Evolutionary conservation across 2,888 invertebrate species (phyloP).

Genomic region (Drosophila cyrtoloma): DNA sequence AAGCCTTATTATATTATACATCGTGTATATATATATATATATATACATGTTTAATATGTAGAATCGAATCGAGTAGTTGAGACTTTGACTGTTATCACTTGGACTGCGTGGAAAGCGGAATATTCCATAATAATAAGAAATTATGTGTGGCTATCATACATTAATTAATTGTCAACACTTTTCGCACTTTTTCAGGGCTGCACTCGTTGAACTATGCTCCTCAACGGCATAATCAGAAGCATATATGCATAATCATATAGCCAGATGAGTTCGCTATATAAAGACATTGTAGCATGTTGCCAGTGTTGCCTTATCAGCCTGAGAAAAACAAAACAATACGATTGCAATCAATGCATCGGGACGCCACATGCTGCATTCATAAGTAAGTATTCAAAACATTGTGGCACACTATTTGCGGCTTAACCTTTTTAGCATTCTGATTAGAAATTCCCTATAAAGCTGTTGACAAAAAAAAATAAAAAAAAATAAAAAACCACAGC

Average conservation of each 20-base stretch:
- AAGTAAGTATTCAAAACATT: slow-evolving; percentile 11
- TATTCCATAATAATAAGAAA: slow-evolving; percentile 74
- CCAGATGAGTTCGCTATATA: not conserved
- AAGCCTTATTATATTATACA: slow-evolving; percentile 4
- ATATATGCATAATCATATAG: slow-evolving; percentile 12
- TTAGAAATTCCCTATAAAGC: slow-evolving; percentile 19
- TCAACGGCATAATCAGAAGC: slow-evolving; percentile 54
- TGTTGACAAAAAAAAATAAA: slow-evolving; percentile 11
- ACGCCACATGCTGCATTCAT: slow-evolving; percentile 38
- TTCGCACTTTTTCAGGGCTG: slow-evolving; percentile 72
- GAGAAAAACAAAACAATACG: slow-evolving; percentile 59
- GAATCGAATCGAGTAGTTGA: slow-evolving; percentile 33
- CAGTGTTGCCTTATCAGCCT: slow-evolving; percentile 65
- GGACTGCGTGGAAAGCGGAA: slow-evolving; percentile 53
- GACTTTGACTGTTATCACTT: slow-evolving; percentile 47
- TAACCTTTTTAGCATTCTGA: slow-evolving; percentile 12
- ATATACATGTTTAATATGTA: not conserved
- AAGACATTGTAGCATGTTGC: slow-evolving; percentile 28
- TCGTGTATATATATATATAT: not conserved
- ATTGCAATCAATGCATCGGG: slow-evolving; percentile 24
- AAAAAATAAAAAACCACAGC: slow-evolving; percentile 7
- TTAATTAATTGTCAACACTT: slow-evolving; percentile 68
- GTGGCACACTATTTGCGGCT: slow-evolving; percentile 8
- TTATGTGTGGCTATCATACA: slow-evolving; percentile 63
- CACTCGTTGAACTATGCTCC: slow-evolving; percentile 39